These are phyloP conservation scores for Fabriciana adippe DNA, from an alignment of 2,888 invertebrate species.

Conservation along the genomic window DNA sequence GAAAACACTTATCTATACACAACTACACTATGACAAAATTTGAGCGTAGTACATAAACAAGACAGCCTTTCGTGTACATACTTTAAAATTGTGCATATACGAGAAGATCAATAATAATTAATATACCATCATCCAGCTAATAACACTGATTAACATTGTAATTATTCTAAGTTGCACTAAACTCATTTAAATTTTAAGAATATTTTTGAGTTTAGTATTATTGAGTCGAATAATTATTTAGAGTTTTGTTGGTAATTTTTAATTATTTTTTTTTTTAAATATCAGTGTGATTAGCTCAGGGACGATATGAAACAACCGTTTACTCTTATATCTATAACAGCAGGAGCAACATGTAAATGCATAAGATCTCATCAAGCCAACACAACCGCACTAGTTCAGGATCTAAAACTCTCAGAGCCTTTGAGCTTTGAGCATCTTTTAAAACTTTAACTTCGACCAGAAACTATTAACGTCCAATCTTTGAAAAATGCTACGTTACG, in stretches of 20 bases:
- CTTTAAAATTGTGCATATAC: slow-evolving; percentile 59
- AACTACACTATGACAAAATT: slow-evolving; percentile 30
- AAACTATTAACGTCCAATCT: not conserved
- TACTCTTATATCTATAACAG: slow-evolving; percentile 41
- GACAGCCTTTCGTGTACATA: slow-evolving; percentile 61
- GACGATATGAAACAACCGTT: slow-evolving; percentile 52
- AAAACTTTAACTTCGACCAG: slow-evolving; percentile 12
- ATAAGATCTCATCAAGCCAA: slow-evolving; percentile 40
- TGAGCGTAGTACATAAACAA: slow-evolving; percentile 34
- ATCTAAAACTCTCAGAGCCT: slow-evolving; percentile 2
- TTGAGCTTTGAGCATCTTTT: slow-evolving; percentile 8
- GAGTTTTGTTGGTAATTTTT: not conserved
- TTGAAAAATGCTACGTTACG: no score
- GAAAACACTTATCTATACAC: slow-evolving; percentile 34
- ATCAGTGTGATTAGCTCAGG: slow-evolving; percentile 26
- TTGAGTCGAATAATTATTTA: not conserved
- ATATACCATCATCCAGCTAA: slow-evolving; percentile 37
- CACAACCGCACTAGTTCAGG: slow-evolving; percentile 40
- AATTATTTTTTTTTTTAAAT: not conserved
- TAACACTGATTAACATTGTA: slow-evolving; percentile 19
- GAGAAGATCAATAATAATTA: slow-evolving; percentile 28
- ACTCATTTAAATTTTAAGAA: not conserved
- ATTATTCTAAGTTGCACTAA: not conserved
- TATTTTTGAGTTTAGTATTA: not conserved
- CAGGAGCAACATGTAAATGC: slow-evolving; percentile 27